Evolutionary conservation across 1,140 invertebrate species (phyloP).

Genomic region (Hylaeus anthracinus): DNA sequence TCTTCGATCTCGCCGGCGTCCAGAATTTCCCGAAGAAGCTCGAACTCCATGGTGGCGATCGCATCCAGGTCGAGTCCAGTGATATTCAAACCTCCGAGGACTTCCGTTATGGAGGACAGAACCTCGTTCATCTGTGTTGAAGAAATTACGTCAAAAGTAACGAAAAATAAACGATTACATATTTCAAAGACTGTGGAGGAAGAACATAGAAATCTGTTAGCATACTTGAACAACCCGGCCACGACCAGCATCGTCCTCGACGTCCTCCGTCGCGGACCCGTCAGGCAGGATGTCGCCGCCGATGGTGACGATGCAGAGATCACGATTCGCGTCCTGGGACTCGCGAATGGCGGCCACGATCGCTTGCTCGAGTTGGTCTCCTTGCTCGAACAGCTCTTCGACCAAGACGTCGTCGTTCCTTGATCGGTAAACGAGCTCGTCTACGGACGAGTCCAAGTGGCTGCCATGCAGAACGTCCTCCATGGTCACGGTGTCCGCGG

Average conservation of each 20-base stretch:
- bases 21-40: too few species aligned
- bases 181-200: too few species aligned
- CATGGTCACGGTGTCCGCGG: neutral
- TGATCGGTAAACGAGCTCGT: slow-evolving; percentile 6
- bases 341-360: neutral
- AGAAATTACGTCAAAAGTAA: too few species aligned
- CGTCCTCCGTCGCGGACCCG: neutral
- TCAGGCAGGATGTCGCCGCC: neutral
- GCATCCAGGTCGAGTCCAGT: neutral
- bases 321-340: neutral
- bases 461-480: neutral
- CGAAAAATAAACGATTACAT: too few species aligned
- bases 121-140: neutral
- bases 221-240: neutral
- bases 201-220: too few species aligned
- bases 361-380: neutral
- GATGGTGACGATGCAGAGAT: slow-evolving; percentile 14
- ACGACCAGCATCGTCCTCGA: neutral
- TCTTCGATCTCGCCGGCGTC: too few species aligned
- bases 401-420: neutral
- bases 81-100: neutral
- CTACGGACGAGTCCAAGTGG: neutral
- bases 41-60: neutral
- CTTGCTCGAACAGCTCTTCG: neutral
- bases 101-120: neutral